Evolutionary conservation across 2,888 invertebrate genomes (phyloP).

Genomic region (Pycnomerus fuliginosus): DNA sequence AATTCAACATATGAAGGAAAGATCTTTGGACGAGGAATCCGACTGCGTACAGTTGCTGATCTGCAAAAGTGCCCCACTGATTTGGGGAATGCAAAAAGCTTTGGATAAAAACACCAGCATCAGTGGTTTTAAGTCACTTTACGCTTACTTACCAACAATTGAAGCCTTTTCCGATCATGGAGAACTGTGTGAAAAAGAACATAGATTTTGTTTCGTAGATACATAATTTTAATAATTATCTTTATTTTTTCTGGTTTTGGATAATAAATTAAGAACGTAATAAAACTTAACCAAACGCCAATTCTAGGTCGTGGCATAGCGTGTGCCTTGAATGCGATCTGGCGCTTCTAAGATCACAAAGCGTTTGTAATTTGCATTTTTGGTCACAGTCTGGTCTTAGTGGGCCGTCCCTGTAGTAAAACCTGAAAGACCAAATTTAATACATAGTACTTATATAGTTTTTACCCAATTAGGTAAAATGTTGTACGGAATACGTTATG

Average conservation of each 20-base stretch:
- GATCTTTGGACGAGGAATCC: conserved; percentile 60
- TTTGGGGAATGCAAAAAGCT: conserved; percentile 74
- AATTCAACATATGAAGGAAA: conserved; percentile 60
- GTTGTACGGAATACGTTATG: too few species aligned
- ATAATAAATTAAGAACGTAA: too few species aligned
- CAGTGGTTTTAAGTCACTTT: conserved; percentile 53
- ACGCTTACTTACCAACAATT: conserved; percentile 62
- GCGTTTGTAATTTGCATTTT: conserved; percentile 77
- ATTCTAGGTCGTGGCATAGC: conserved; percentile 75
- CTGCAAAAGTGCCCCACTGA: conserved; percentile 76
- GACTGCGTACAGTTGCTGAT: conserved; percentile 71
- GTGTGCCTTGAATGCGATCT: conserved; percentile 79
- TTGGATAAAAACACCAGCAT: conserved; percentile 49
- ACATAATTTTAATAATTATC: conserved; percentile 10
- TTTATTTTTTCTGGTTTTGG: not conserved
- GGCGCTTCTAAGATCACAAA: conserved; percentile 84
- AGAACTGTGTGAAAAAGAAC: conserved; percentile 63
- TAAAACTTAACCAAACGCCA: conserved; percentile 22
- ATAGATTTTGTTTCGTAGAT: conserved; percentile 47
- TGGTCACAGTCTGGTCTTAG: conserved; percentile 71
- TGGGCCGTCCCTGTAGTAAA: conserved; percentile 87
- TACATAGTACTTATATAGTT: too few species aligned
- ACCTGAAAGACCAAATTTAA: conserved; percentile 55
- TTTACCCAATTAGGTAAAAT: too few species aligned
- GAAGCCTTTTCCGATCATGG: conserved; percentile 62